These are phyloP conservation scores for Ceryle rudis DNA, from an alignment of 2,797 vertebrate genomes.

Conservation along the genomic window DNA sequence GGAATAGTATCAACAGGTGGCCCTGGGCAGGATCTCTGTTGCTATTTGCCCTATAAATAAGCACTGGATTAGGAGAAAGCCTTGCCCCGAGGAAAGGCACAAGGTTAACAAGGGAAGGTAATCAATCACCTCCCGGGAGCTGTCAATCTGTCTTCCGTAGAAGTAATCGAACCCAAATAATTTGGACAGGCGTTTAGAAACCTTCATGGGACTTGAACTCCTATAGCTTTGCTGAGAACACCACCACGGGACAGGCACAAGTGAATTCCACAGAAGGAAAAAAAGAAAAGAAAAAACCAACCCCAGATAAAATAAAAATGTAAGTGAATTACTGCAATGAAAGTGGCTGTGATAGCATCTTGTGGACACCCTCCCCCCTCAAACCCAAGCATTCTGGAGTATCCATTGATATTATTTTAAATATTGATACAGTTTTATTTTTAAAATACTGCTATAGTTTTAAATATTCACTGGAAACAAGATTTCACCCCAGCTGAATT, in stretches of 20 bases:
- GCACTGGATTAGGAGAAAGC: neutral
- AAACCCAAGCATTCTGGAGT: too few relatives aligned
- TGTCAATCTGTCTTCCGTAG: neutral
- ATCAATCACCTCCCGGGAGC: neutral
- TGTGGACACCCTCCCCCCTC: too few relatives aligned
- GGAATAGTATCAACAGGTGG: neutral
- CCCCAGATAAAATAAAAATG: too few relatives aligned
- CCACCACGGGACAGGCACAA: neutral
- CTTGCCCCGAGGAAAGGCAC: neutral
- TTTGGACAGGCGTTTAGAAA: neutral
- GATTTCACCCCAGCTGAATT: neutral
- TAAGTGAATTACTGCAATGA: too few relatives aligned
- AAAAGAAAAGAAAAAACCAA: neutral
- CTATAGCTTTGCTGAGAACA: neutral
- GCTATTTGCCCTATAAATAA: constrained; percentile 5
- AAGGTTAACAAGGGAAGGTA: neutral
- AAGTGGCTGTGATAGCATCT: too few relatives aligned
- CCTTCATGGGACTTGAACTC: neutral
- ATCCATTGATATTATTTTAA: too few relatives aligned
- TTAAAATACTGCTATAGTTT: neutral
- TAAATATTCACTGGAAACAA: neutral
- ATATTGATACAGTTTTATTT: too few relatives aligned
- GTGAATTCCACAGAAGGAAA: neutral
- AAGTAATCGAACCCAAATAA: neutral
- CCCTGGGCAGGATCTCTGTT: neutral